These are phyloP conservation scores for Kryptolebias marmoratus DNA, from an alignment of 2,113 vertebrate genomes.

Conservation along the genomic window DNA sequence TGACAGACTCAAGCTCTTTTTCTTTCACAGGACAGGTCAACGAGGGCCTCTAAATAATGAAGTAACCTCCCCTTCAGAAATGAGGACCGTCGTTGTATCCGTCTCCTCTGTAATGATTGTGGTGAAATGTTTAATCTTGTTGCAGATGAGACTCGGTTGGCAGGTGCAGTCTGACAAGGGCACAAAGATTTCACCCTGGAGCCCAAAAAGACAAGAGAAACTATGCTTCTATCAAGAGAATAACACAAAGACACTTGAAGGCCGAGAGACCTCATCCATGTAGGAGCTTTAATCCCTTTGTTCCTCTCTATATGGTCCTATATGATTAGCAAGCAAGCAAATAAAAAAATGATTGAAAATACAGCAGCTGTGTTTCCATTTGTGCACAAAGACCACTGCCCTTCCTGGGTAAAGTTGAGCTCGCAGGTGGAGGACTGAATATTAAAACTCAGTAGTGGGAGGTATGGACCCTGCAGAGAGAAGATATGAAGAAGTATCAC, in stretches of 20 bases:
- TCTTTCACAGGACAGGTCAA: conserved; percentile 23
- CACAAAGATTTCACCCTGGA: conserved; percentile 62
- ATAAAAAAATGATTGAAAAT: not conserved
- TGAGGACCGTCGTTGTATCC: conserved; percentile 53
- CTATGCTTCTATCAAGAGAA: conserved; percentile 42
- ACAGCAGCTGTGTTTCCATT: not conserved
- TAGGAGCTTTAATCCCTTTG: not conserved
- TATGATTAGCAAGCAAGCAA: not conserved
- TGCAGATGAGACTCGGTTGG: not conserved
- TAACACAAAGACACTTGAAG: conserved; percentile 6
- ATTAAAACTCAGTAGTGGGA: conserved; percentile 47
- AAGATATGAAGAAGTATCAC: conserved; percentile 32
- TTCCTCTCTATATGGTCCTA: not conserved
- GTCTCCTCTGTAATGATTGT: conserved; percentile 11
- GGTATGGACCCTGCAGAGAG: conserved; percentile 24
- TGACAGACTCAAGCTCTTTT: conserved; percentile 52
- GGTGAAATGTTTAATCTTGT: conserved; percentile 65
- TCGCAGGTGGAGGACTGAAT: conserved; percentile 32
- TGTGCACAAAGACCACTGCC: not conserved
- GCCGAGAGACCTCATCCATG: not conserved
- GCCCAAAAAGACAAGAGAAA: conserved; percentile 59
- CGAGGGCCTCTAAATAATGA: conserved; percentile 35
- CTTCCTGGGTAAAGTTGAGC: conserved; percentile 18
- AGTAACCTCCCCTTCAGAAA: conserved; percentile 45
- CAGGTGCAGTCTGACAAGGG: conserved; percentile 40